Evolutionary conservation across 1,140 invertebrate species (phyloP), one percentile per base, ranked within the genome.

Genomic region (Teleogryllus occipitalis): DNA sequence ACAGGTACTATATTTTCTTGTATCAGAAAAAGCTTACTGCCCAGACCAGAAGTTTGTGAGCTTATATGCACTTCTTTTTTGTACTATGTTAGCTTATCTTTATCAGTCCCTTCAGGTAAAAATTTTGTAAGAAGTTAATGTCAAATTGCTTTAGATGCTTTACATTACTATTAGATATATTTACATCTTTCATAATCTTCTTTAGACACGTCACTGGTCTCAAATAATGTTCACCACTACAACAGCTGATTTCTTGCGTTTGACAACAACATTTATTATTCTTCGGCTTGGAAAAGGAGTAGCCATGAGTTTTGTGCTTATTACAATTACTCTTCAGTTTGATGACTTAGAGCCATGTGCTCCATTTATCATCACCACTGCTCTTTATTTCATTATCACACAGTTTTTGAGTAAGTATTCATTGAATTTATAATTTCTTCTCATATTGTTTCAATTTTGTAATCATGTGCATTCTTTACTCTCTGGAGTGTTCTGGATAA

Each of bases 51-150:
- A 82, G 15, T 77, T 84, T 12, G 80, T 82, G 21, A 81, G 83
- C 79, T 81, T 85, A 6, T 85, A 85, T 73, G 82, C 82, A 14
- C 82, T 85, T 1, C 82, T 85, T 14, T 85, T 85, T 79, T 85
- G 82, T 79, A 84, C 84, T 73, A 83, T 85, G 5, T 76, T 84
- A 10, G 83, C 84, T 7, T 85, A 85, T 76, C 78, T 83, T 8
- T 81, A 83, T 27, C 78, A 80, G 48, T 82, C 82, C 14, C 72
- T 83, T 15, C 54, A 82, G 73, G 83, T 83, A 81, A 80, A 73
- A 75, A 75, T 75, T 75, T 22, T 65, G 0, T 65, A 65, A 65
- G 18, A 65, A 65, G 54, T 65, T 65, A 1, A 14, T 65, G 3
- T 65, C 18, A 10, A 14, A 65, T 18, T 65, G 54, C 54, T 39